Evolutionary conservation across 1,140 invertebrate genomes (phyloP), one percentile per base, ranked within the genome.

Genomic region (Drosophila busckii): DNA sequence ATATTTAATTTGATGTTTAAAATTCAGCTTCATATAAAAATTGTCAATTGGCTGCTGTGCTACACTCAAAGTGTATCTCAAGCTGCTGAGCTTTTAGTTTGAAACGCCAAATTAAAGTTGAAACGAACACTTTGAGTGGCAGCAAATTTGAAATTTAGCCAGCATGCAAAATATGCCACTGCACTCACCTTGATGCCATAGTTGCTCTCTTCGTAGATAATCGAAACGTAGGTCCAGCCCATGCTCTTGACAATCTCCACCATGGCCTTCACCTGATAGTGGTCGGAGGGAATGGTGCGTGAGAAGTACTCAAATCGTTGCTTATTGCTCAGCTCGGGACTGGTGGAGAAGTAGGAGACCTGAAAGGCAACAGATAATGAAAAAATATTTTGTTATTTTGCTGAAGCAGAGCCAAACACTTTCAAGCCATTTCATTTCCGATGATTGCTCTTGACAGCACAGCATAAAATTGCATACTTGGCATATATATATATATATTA

Each of bases 321-420:
- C 84, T 97, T 97, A 89, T 97, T 98, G 53, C 95, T 97, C 49
- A 98, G 89, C 85, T 97, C 96, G 0, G 96, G 95, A 66, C 95
- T 97, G 1, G 97, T 98, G 0, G 96, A 98, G 88, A 98, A 98
- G 89, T 96, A 98, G 1, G 96, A 98, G 1, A 98, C 95, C 96
- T 98, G 90, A 4, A 90, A 70, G 40, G 37, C 15, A 35, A 22
- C 6, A 17, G n/a, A 41, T 20, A 13, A 7, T 20, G 7, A 37
- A 37, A 12, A 22, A 23, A 16, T n/a, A n/a, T n/a, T n/a, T n/a
- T n/a, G n/a, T n/a, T n/a, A 37, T 37, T 15, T 16, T 19, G 15
- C 40, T 17, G 7, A 37, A 37, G n/a, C n/a, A n/a, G n/a, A n/a
- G n/a, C n/a, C n/a, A n/a, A n/a, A n/a, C n/a, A n/a, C n/a, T n/a